These are phyloP conservation scores for Hirundo rustica DNA, from an alignment of 2,797 vertebrate species.

Conservation along the genomic window DNA sequence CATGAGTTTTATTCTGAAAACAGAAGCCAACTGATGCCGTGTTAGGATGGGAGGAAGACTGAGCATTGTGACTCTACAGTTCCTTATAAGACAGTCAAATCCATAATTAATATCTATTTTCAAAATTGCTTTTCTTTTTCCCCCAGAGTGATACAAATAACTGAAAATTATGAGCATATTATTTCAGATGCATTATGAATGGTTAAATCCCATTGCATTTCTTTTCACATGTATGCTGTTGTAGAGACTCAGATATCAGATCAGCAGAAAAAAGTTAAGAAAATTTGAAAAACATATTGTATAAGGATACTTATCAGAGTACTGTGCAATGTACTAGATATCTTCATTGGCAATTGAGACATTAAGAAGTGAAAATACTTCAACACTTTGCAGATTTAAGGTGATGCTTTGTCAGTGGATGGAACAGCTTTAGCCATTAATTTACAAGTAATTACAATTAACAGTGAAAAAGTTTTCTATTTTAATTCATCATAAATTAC, in stretches of 20 bases:
- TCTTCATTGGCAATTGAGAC: neutral
- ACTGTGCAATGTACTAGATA: neutral
- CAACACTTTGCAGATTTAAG: neutral
- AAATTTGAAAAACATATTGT: neutral
- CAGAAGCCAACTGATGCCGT: neutral
- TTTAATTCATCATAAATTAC: neutral
- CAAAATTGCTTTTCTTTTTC: neutral
- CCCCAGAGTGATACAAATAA: neutral
- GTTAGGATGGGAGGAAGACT: neutral
- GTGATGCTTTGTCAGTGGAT: neutral
- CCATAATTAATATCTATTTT: neutral
- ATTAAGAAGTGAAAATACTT: neutral
- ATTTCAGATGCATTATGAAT: neutral
- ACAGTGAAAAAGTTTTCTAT: neutral
- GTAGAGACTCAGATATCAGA: neutral
- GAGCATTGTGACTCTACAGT: neutral
- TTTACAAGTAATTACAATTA: neutral
- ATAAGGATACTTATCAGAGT: neutral
- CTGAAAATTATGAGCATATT: neutral
- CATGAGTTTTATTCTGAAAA: neutral
- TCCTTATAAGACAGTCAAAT: neutral
- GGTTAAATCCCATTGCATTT: neutral
- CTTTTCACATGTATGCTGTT: neutral
- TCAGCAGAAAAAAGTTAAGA: neutral
- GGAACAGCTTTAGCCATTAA: neutral